A percentile compares a stretch with the other conserved stretches of the same genome.
phyloP scores from a whole-genome alignment of 2,888 invertebrate species.

The Euspilapteryx auroguttella region DNA sequence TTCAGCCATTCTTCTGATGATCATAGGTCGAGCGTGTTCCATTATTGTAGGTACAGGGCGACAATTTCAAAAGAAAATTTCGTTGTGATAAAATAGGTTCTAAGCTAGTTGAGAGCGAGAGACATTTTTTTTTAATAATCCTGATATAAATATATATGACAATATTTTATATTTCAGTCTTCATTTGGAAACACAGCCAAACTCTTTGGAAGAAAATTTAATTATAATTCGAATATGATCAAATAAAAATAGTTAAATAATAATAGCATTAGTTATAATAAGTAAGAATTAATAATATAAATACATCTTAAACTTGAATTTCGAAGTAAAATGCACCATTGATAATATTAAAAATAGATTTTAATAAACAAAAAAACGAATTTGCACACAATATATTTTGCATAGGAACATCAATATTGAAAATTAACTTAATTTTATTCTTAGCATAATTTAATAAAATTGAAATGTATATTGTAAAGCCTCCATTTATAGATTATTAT shows the following conservation, averaged over 20 bases:
- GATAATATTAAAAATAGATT: background rate
- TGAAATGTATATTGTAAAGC: no score
- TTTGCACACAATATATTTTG: background rate
- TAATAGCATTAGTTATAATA: background rate
- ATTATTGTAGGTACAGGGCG: no score
- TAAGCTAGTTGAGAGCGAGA: no score
- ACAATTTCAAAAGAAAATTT: no score
- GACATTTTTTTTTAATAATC: no score
- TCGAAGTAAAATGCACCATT: slow-evolving; percentile 6
- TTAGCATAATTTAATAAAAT: background rate
- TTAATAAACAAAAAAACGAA: background rate
- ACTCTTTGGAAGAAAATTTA: slow-evolving; percentile 44
- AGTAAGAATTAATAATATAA: slow-evolving; percentile 1
- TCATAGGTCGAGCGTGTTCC: no score
- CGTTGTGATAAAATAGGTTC: no score
- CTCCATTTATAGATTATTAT: no score
- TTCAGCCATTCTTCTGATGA: no score
- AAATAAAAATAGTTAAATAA: slow-evolving; percentile 5
- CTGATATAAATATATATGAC: no score
- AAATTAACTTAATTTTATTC: background rate
- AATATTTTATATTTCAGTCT: slow-evolving; percentile 4
- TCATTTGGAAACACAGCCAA: slow-evolving; percentile 33
- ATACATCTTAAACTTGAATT: background rate
- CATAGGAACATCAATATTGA: background rate
- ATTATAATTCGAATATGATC: no score